Evolutionary conservation across 2,797 vertebrate species (phyloP).

Genomic region (Taeniopygia guttata): DNA sequence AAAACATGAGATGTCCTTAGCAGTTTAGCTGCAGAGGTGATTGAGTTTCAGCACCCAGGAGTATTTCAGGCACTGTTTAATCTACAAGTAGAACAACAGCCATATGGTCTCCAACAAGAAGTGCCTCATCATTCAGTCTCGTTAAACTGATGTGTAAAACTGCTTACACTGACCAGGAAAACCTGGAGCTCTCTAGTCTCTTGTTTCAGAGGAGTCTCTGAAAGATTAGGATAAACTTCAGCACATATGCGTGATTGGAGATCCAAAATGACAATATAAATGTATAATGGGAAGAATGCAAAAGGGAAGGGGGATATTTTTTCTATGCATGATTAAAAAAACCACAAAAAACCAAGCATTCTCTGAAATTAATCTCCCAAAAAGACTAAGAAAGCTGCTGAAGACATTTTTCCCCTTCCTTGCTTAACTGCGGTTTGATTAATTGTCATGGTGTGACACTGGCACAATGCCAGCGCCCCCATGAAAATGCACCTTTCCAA

Average conservation of each 20-base stretch:
- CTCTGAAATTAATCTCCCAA: not conserved
- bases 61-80: slow-evolving; percentile 19
- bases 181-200: not conserved
- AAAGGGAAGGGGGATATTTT: not conserved
- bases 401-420: not conserved
- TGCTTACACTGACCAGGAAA: not conserved
- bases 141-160: not conserved
- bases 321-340: not conserved
- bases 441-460: too few relatives aligned
- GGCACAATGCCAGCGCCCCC: too few relatives aligned
- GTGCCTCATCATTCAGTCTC: not conserved
- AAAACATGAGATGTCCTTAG: not conserved
- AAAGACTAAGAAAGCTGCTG: not conserved
- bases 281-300: not conserved
- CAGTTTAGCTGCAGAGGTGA: not conserved
- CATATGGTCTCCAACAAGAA: slow-evolving; percentile 13
- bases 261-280: not conserved
- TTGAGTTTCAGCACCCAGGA: slow-evolving; percentile 8
- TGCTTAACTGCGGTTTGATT: not conserved
- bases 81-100: not conserved
- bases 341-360: not conserved
- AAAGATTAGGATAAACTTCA: not conserved
- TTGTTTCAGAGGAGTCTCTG: not conserved
- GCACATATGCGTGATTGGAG: not conserved
- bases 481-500: too few relatives aligned